Percentiles rank a stretch among this genome's conserved stretches.
Conservation (phyloP, 2,888 invertebrate genomes). For the Orthosia gothica region DNA sequence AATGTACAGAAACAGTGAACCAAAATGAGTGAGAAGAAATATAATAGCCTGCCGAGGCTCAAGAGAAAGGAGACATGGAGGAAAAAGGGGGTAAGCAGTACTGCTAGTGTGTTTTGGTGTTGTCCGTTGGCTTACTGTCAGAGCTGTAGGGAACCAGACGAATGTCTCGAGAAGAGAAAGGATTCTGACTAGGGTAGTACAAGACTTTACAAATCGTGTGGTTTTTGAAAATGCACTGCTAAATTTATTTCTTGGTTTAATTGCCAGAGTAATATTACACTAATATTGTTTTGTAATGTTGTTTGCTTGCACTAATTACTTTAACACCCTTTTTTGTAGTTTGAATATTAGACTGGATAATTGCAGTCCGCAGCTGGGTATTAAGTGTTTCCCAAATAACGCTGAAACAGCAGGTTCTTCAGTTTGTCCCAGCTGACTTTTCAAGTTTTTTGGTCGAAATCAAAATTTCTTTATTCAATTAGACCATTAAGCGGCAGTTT, state of each 20-base stretch:
- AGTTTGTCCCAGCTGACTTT: too few relatives aligned
- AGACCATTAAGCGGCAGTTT: too few relatives aligned
- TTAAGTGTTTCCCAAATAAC: neutral
- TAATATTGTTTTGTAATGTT: constrained; percentile 12
- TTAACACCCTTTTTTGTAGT: neutral
- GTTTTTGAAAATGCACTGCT: constrained; percentile 7
- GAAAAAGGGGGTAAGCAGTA: constrained; percentile 83
- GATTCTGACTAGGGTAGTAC: neutral
- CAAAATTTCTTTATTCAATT: too few relatives aligned
- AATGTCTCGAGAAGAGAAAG: neutral
- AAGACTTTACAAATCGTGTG: neutral
- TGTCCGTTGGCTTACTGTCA: constrained; percentile 39
- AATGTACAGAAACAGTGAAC: constrained; percentile 55
- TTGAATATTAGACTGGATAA: neutral
- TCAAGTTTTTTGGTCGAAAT: too few relatives aligned
- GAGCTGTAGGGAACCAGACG: neutral
- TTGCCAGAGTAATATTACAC: neutral
- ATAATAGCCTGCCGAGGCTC: constrained; percentile 82
- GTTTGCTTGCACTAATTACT: constrained; percentile 36
- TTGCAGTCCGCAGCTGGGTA: neutral
- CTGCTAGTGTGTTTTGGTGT: constrained; percentile 52
- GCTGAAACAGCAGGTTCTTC: too few relatives aligned
- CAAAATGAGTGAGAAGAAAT: constrained; percentile 75
- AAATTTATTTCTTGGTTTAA: neutral
- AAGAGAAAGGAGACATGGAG: constrained; percentile 86